Evolutionary conservation across 1,140 invertebrate species (phyloP), one percentile per base, ranked within the genome.

Genomic region (Mya arenaria): DNA sequence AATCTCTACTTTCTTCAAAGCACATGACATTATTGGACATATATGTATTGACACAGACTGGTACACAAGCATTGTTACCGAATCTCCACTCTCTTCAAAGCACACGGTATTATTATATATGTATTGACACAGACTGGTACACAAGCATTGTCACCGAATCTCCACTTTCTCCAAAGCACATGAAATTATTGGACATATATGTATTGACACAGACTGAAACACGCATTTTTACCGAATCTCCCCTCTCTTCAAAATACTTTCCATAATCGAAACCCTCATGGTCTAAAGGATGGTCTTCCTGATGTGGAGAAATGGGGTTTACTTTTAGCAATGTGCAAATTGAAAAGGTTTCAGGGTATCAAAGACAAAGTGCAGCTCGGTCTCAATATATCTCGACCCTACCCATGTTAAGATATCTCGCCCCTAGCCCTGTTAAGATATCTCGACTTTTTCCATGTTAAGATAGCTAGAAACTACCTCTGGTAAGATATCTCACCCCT

Each of bases 241-340:
- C 73, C 5, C 30, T 10, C 48, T 77, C 60, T 28, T 63, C 39
- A n/a, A 63, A 77, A 65, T 44, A 77, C 30, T 65, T 63, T 32
- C 65, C 58, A 34, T 41, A 77, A 52, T 77, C 41, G 36, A 77
- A 77, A 52, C 73, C 73, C 58, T 74, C 15, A 60, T 74, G 71
- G 3, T 56, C 71, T 39, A 74, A 60, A 28, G 71, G 71, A 34
- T 74, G 71, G 39, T 65, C 48, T 34, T 65, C 62, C 62, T 65
- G 2, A n/a, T n/a, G n/a, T n/a, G n/a, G n/a, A n/a, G n/a, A n/a
- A n/a, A n/a, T n/a, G n/a, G n/a, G n/a, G n/a, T n/a, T n/a, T n/a
- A n/a, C n/a, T n/a, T n/a, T n/a, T n/a, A n/a, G n/a, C n/a, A n/a
- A n/a, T n/a, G n/a, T n/a, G n/a, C n/a, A n/a, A n/a, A n/a, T n/a